Conservation (phyloP, 2,113 vertebrate species). For the Pluvianellus socialis region DNA sequence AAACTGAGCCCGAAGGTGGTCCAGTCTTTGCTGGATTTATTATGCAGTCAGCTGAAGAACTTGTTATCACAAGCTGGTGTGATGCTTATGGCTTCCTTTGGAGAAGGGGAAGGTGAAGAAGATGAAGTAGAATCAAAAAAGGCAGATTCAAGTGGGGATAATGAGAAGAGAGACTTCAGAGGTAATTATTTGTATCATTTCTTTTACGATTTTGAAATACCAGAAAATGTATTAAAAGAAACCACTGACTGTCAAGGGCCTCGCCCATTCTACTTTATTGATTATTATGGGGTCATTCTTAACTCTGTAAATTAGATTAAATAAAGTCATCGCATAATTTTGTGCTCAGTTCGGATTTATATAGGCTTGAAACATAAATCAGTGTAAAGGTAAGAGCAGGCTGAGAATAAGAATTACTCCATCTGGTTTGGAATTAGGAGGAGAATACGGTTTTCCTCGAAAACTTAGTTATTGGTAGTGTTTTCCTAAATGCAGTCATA, state of each 20-base stretch:
- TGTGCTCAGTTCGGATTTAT: neutral
- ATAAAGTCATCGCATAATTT: neutral
- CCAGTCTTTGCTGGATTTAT: conserved; percentile 92
- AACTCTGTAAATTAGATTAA: neutral
- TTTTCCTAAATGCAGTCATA: neutral
- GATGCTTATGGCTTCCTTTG: conserved; percentile 80
- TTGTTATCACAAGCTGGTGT: conserved; percentile 91
- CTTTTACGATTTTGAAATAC: neutral
- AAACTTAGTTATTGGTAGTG: neutral
- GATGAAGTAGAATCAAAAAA: conserved; percentile 78
- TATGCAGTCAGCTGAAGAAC: conserved; percentile 97
- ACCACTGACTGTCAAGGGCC: neutral
- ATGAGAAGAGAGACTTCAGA: conserved; percentile 91
- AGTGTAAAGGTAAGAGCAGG: neutral
- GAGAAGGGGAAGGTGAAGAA: conserved; percentile 79
- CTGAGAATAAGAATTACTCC: neutral
- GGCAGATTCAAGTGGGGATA: conserved; percentile 77
- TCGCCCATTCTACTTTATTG: neutral
- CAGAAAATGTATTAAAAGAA: neutral
- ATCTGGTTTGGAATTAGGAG: neutral
- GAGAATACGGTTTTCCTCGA: neutral
- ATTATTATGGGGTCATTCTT: neutral
- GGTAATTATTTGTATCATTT: conserved; percentile 62
- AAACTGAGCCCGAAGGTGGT: conserved; percentile 94
- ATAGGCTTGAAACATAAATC: neutral